Conservation (phyloP, 2,113 vertebrate genomes). For the Larimichthys crocea region DNA sequence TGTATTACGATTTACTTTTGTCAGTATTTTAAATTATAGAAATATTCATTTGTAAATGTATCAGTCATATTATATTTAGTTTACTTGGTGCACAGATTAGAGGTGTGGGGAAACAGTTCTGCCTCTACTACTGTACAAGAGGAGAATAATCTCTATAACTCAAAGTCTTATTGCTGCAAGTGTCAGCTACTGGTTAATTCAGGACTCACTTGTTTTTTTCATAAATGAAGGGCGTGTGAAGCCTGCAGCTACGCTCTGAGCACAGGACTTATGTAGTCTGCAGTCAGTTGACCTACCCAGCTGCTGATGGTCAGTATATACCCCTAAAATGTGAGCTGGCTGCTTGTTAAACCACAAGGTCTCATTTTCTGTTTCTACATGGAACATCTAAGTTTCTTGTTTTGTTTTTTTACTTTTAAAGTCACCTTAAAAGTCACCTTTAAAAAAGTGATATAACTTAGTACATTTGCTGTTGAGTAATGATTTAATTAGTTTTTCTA, state of each 20-base stretch:
- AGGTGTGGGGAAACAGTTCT: neutral
- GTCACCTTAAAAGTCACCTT: neutral
- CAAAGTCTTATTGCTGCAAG: too few species aligned
- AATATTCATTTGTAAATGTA: neutral
- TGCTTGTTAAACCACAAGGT: neutral
- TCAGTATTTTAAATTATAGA: neutral
- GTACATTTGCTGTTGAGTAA: neutral
- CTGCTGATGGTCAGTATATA: neutral
- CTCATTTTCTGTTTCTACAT: neutral
- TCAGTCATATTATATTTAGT: neutral
- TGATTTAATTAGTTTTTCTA: neutral
- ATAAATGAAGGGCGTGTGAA: neutral
- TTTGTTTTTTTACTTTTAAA: neutral
- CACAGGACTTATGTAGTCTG: neutral
- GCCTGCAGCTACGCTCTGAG: neutral
- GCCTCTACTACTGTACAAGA: neutral
- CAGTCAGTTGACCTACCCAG: neutral
- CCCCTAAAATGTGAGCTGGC: neutral
- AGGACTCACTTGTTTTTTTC: neutral
- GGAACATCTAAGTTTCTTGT: neutral
- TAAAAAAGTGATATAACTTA: neutral
- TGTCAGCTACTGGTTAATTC: neutral
- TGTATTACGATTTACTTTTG: neutral
- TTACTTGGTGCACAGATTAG: too few species aligned
- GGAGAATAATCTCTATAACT: neutral